phyloP scores from a whole-genome alignment of 2,888 invertebrate genomes.

The Oscheius sp. region DNA sequence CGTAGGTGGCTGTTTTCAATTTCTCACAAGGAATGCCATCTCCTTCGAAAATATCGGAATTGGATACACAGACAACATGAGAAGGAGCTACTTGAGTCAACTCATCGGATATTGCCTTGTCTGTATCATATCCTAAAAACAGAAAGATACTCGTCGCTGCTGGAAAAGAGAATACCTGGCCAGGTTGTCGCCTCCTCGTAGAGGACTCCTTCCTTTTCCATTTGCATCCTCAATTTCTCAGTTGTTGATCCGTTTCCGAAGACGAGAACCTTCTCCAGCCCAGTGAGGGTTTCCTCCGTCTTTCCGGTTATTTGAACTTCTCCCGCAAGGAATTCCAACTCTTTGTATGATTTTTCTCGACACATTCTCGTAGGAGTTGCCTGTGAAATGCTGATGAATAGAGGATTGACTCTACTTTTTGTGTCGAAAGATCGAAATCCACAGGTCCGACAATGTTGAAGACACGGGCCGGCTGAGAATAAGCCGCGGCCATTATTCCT shows the following conservation, averaged over 20 bases:
- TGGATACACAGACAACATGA: conserved; percentile 44
- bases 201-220: conserved; percentile 1
- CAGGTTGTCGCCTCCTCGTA: not conserved
- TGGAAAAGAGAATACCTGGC: conserved; percentile 2
- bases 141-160: no score
- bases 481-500: conserved; percentile 3
- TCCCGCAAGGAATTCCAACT: not conserved
- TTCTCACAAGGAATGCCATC: conserved; percentile 39
- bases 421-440: not conserved
- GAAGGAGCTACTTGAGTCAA: conserved; percentile 38
- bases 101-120: conserved; percentile 38
- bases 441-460: conserved; percentile 39
- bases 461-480: conserved; percentile 33
- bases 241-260: conserved; percentile 6
- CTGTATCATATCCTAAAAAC: conserved; percentile 11
- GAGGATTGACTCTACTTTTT: not conserved
- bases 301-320: not conserved
- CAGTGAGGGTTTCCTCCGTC: not conserved
- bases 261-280: conserved; percentile 14
- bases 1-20: conserved; percentile 60
- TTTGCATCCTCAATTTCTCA: not conserved
- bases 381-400: not conserved
- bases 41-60: conserved; percentile 38
- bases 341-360: not conserved
- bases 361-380: not conserved